Conservation (phyloP, 1,140 invertebrate species). For the Eriocheir sinensis region DNA sequence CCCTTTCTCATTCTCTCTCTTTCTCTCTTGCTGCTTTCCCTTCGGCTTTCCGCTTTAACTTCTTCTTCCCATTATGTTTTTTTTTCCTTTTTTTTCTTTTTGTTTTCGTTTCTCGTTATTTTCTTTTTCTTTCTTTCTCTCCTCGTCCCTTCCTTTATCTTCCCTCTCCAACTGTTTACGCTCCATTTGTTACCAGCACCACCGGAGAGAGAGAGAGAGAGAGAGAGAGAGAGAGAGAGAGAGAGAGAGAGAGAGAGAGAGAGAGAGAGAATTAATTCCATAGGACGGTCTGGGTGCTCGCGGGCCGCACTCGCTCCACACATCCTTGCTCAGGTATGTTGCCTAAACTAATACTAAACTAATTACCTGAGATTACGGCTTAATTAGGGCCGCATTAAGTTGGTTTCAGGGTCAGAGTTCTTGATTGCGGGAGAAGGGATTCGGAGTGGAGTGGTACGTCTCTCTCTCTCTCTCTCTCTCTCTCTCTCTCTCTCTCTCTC, state of each 20-base stretch:
- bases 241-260: no score
- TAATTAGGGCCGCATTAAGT: constrained; percentile 5
- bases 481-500: neutral
- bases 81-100: neutral
- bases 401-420: neutral
- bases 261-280: neutral
- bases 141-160: neutral
- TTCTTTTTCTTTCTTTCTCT: neutral
- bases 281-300: neutral
- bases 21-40: no score
- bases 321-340: neutral
- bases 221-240: neutral
- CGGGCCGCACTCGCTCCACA: neutral
- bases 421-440: neutral
- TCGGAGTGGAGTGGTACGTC: no score
- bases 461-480: neutral
- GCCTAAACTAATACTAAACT: neutral
- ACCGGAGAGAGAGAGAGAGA: neutral
- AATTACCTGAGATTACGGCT: constrained; percentile 11
- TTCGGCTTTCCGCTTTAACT: neutral
- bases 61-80: neutral
- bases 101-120: no score
- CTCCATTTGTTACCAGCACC: neutral
- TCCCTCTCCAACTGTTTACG: neutral
- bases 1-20: neutral